Conservation (phyloP, 2,797 vertebrate genomes). For the Nyctibius grandis region DNA sequence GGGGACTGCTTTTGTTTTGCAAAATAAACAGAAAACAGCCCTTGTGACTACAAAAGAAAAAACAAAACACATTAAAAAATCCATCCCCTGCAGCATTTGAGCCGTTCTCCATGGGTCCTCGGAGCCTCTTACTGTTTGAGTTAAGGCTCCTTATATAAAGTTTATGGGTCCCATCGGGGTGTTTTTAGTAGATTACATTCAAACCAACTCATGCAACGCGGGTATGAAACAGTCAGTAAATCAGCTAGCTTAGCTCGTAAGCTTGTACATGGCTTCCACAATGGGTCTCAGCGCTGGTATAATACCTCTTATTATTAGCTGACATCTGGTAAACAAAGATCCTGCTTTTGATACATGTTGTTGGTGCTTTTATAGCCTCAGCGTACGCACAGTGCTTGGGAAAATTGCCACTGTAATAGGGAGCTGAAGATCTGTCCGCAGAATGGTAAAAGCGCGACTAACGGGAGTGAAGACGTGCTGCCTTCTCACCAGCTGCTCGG, state of each 20-base stretch:
- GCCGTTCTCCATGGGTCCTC: slow-evolving; percentile 45
- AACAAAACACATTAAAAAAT: neutral
- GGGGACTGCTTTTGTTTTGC: neutral
- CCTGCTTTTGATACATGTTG: neutral
- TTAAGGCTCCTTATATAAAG: slow-evolving; percentile 76
- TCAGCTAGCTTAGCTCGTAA: slow-evolving; percentile 22
- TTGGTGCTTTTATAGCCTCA: neutral
- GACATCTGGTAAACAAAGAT: slow-evolving; percentile 56
- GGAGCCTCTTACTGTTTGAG: slow-evolving; percentile 70
- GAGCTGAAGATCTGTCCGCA: neutral
- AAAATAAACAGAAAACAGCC: slow-evolving; percentile 22
- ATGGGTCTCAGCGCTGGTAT: slow-evolving; percentile 29
- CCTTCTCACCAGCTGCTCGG: fast-evolving
- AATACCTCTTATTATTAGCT: slow-evolving; percentile 39
- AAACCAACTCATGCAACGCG: slow-evolving; percentile 44
- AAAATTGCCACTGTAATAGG: neutral
- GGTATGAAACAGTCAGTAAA: slow-evolving; percentile 54
- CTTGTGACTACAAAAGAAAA: neutral
- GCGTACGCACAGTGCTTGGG: fast-evolving
- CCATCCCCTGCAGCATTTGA: neutral
- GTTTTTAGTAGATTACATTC: slow-evolving; percentile 73
- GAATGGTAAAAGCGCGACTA: fast-evolving
- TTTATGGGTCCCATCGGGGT: slow-evolving; percentile 70
- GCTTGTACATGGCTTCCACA: neutral
- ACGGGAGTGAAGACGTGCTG: fast-evolving